These are phyloP conservation scores for Graphium colonna DNA, from an alignment of 2,888 invertebrate genomes.

Conservation along the genomic window DNA sequence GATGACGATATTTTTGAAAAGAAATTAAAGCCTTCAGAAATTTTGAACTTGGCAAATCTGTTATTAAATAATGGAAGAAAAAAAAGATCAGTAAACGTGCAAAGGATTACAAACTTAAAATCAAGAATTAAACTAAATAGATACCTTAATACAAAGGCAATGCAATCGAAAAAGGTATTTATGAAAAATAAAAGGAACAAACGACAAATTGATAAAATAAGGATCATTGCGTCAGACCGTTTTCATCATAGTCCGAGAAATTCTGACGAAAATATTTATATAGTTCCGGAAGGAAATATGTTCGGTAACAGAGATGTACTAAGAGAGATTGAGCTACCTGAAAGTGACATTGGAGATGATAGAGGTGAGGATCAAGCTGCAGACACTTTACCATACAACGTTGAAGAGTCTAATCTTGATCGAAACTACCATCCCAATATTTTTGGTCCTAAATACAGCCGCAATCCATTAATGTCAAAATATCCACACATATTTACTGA, in stretches of 20 bases:
- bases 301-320: conserved; percentile 49
- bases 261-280: conserved; percentile 52
- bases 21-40: conserved; percentile 50
- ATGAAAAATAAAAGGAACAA: conserved; percentile 55
- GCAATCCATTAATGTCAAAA: conserved; percentile 54
- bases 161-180: conserved; percentile 42
- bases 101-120: conserved; percentile 47
- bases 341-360: conserved; percentile 30
- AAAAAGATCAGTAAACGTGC: conserved; percentile 45
- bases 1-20: conserved; percentile 45
- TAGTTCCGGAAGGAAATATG: conserved; percentile 54
- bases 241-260: conserved; percentile 30
- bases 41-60: conserved; percentile 44
- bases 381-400: conserved; percentile 36
- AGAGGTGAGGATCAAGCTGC: conserved; percentile 29
- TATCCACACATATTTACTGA: conserved; percentile 66
- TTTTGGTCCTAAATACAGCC: conserved; percentile 40
- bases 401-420: conserved; percentile 30
- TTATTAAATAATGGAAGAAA: conserved; percentile 39
- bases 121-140: conserved; percentile 47
- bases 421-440: conserved; percentile 29
- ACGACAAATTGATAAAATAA: conserved; percentile 56
- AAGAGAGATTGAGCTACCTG: conserved; percentile 40
- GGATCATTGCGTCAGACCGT: conserved; percentile 51
- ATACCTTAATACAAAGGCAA: conserved; percentile 50